Evolutionary conservation across 2,888 invertebrate species (phyloP), one percentile per base, ranked within the genome.

Genomic region (Clepsis dumicolana): DNA sequence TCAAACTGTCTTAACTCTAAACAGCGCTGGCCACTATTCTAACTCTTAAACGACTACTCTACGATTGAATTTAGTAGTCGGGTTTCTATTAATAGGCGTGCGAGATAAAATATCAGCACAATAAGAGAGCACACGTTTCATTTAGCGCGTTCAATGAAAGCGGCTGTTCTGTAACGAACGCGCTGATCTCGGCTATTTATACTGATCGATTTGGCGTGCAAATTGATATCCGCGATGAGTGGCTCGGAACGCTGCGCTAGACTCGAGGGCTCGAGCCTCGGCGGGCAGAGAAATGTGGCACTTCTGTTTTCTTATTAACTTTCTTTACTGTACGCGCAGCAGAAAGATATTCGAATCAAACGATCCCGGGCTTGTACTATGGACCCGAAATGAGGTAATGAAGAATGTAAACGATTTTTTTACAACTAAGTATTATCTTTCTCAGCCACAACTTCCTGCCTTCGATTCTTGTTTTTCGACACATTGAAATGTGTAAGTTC

Each of bases 131-230:
- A 12, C 38, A 27, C 62, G 32, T 48, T 72, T 63, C 70, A 70
- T 70, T 68, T 60, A 70, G 35, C 59, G 35, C 44, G 54, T 50
- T 61, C 66, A 68, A 67, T 72, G 69, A 65, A 74, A 69, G 70
- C 71, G 60, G 71, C 72, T 67, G 72, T 70, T 65, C 75, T 72
- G 74, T 65, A 73, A 70, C 77, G 75, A 75, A 75, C 72, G 75
- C 70, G 71, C 79, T 70, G 72, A 70, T 72, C 69, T 72, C 75
- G 74, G 72, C 77, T 90, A 90, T 88, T 90, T 90, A 90, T 90
- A 91, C 89, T 88, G 84, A 89, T 90, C 82, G 84, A 89, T 87
- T 90, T 90, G 89, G 89, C 89, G 82, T 79, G 80, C 81, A 83
- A 85, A 86, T 87, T 85, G 84, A 84, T 82, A 83, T 63, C 77